phyloP scores from a whole-genome alignment of 2,797 vertebrate species.

The Uromys caudimaculatus region DNA sequence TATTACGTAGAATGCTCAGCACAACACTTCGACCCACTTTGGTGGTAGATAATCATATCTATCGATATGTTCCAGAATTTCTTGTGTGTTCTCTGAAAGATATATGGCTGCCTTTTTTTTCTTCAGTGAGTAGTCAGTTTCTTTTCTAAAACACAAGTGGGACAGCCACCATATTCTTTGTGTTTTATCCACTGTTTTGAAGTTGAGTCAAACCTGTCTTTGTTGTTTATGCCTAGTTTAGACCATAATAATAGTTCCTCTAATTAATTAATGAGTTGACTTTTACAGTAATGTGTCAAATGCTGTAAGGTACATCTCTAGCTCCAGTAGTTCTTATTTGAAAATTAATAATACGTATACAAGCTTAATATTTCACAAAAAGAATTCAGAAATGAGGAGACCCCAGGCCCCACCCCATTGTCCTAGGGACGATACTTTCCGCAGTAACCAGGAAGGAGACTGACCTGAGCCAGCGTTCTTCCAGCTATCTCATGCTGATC shows the following conservation, averaged over 20 bases:
- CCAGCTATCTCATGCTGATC: not conserved
- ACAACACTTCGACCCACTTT: not conserved
- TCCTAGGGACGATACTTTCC: not conserved
- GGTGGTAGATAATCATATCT: not conserved
- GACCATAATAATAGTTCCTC: not conserved
- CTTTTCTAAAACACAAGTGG: not conserved
- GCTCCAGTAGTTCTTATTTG: not conserved
- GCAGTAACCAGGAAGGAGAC: not conserved
- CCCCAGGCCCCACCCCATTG: not conserved
- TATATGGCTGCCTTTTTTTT: not conserved
- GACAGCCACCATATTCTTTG: not conserved
- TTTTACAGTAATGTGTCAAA: not conserved
- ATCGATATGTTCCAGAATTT: not conserved
- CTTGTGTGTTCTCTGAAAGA: not conserved
- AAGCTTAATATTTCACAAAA: conserved; percentile 9
- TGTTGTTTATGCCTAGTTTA: not conserved
- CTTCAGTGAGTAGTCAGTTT: not conserved
- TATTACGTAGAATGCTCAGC: conserved; percentile 4
- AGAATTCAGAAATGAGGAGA: not conserved
- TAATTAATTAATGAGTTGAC: not conserved
- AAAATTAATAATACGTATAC: not conserved
- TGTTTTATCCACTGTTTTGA: not conserved
- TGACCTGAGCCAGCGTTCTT: not conserved
- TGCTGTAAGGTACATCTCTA: not conserved
- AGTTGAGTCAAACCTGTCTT: not conserved